Evolutionary conservation across 2,797 vertebrate species (phyloP).

Genomic region (Alca torda): DNA sequence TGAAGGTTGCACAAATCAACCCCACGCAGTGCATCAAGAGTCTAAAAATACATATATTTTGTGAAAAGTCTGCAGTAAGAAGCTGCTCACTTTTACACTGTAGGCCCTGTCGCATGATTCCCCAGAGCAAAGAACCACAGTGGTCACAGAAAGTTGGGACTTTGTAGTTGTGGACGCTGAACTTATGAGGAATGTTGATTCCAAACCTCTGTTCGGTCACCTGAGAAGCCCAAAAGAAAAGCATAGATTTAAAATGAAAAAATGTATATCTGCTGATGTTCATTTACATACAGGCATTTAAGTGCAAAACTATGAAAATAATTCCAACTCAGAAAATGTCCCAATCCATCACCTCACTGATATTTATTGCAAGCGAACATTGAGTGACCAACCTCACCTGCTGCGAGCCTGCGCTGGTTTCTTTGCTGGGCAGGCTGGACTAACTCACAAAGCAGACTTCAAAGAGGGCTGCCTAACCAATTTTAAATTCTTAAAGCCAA

Average conservation of each 20-base stretch:
- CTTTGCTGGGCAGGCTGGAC: background rate
- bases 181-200: conserved; percentile 96
- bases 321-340: background rate
- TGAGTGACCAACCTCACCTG: background rate
- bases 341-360: background rate
- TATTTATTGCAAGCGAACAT: background rate
- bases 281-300: background rate
- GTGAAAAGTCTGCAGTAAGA: background rate
- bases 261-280: background rate
- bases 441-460: background rate
- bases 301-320: background rate
- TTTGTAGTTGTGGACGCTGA: conserved; percentile 93
- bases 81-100: conserved; percentile 92
- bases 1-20: background rate
- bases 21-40: background rate
- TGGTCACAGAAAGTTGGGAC: conserved; percentile 96
- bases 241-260: background rate
- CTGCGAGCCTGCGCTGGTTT: background rate
- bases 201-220: conserved; percentile 89
- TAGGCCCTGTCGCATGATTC: conserved; percentile 90
- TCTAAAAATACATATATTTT: background rate
- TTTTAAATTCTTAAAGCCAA: background rate
- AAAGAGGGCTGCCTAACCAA: background rate
- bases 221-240: conserved; percentile 68
- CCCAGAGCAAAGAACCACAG: conserved; percentile 96